phyloP scores from a whole-genome alignment of 2,888 invertebrate genomes.

The Halictus quadricinctus region DNA sequence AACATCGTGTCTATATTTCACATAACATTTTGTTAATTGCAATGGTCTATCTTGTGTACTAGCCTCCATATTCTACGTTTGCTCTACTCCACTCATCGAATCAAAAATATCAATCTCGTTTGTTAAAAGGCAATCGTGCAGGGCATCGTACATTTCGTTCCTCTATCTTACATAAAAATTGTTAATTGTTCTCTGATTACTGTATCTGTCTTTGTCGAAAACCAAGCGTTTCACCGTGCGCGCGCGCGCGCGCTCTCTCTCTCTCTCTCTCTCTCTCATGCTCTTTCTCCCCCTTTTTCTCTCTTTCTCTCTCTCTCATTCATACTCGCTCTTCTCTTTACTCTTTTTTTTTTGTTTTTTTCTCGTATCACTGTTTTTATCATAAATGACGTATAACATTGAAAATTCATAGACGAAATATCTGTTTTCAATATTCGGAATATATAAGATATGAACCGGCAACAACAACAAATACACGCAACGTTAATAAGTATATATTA shows the following conservation, averaged over 20 bases:
- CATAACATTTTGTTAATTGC: constrained; percentile 1
- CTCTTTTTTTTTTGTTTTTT: constrained; percentile 37
- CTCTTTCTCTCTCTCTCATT: background rate
- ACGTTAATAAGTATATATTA: constrained; percentile 82
- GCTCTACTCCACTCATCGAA: background rate
- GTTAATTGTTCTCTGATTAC: constrained; percentile 53
- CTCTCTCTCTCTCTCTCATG: background rate
- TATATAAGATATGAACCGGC: constrained; percentile 78
- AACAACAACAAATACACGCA: constrained; percentile 80
- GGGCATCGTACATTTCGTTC: constrained; percentile 43
- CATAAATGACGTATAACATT: constrained; percentile 72
- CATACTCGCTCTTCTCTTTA: constrained; percentile 1
- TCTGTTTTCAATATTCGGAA: constrained; percentile 69
- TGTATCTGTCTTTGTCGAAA: constrained; percentile 28
- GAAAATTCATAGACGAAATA: constrained; percentile 78
- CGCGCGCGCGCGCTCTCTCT: background rate
- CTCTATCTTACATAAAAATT: constrained; percentile 63
- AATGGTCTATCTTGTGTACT: constrained; percentile 19
- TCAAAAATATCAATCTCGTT: constrained; percentile 72
- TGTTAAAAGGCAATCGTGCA: constrained; percentile 67
- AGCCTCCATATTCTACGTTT: background rate
- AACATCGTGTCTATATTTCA: constrained; percentile 14
- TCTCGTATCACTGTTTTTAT: constrained; percentile 40
- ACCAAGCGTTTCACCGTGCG: constrained; percentile 19
- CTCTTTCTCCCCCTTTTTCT: background rate